A percentile compares a stretch with the other conserved stretches of the same genome.
phyloP scores from a whole-genome alignment of 1,140 invertebrate genomes.

The Caerostris extrusa region DNA sequence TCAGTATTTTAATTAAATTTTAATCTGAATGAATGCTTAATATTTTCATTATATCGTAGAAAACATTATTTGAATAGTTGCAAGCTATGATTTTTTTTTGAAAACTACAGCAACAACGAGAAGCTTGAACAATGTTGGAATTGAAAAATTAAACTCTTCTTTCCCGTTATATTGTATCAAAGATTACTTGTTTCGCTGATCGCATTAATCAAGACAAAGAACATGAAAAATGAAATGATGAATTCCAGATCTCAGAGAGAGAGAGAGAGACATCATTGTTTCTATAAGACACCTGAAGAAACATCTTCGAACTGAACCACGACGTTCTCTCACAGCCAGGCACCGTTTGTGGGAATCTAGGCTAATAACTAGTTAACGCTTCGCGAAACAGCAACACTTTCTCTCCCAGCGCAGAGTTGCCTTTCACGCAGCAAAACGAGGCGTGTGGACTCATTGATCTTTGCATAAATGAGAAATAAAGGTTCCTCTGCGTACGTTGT shows the following conservation, averaged over 20 bases:
- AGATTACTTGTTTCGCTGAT: neutral
- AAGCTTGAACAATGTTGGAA: neutral
- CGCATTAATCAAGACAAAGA: constrained; percentile 12
- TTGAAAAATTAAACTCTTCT: neutral
- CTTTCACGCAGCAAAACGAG: neutral
- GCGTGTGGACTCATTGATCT: constrained; percentile 10
- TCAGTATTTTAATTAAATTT: no score
- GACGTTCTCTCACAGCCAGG: constrained; percentile 29
- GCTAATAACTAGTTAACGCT: constrained; percentile 74
- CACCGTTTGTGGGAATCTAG: constrained; percentile 67
- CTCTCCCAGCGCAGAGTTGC: neutral
- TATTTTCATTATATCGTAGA: no score
- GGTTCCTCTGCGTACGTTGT: neutral
- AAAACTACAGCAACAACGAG: no score
- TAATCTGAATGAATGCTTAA: no score
- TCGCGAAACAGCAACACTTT: constrained; percentile 56
- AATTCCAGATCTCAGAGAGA: neutral
- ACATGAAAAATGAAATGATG: neutral
- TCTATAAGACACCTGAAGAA: neutral
- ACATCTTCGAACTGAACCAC: constrained; percentile 50
- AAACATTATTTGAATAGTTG: no score
- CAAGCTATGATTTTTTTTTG: no score
- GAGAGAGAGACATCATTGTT: neutral
- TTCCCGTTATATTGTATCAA: neutral
- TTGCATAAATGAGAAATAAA: neutral